Evolutionary conservation across 1,140 invertebrate species (phyloP).

Genomic region (Drosophila arawakana): DNA sequence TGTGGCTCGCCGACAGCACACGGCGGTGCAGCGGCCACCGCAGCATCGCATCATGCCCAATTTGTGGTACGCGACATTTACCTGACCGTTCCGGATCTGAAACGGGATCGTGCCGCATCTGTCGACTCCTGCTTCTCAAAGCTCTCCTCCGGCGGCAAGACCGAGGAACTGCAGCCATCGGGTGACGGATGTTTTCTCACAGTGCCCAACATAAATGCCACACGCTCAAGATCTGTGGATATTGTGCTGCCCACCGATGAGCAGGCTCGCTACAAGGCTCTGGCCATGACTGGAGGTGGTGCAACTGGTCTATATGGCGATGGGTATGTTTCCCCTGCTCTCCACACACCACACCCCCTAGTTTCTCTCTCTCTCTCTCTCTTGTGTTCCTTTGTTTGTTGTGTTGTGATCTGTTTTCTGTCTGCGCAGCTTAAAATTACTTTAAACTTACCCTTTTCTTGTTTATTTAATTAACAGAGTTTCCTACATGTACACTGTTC

Average conservation of each 20-base stretch:
- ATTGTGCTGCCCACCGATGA: constrained; percentile 95
- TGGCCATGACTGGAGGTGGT: constrained; percentile 86
- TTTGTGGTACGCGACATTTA: constrained; percentile 89
- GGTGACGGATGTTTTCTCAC: constrained; percentile 87
- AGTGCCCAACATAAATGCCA: constrained; percentile 88
- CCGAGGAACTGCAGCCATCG: constrained; percentile 88
- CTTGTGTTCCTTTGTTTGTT: constrained; percentile 18
- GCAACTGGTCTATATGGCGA: constrained; percentile 57
- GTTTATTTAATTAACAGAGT: too few species aligned
- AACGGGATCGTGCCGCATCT: constrained; percentile 92
- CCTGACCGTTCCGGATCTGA: constrained; percentile 91
- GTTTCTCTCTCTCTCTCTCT: constrained; percentile 18
- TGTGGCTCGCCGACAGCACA: constrained; percentile 63
- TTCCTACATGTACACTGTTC: too few species aligned
- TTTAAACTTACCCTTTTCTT: too few species aligned
- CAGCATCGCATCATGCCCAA: constrained; percentile 46
- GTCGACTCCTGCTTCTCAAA: constrained; percentile 93
- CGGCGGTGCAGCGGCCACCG: constrained; percentile 20
- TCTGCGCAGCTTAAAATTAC: not conserved
- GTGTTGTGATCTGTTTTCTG: not conserved
- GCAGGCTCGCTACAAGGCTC: constrained; percentile 92
- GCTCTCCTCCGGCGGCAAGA: constrained; percentile 88
- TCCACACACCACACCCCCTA: not conserved
- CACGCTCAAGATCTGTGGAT: constrained; percentile 95
- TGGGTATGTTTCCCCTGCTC: constrained; percentile 60